phyloP scores from a whole-genome alignment of 2,888 invertebrate species.

The Notocelia uddmanniana region DNA sequence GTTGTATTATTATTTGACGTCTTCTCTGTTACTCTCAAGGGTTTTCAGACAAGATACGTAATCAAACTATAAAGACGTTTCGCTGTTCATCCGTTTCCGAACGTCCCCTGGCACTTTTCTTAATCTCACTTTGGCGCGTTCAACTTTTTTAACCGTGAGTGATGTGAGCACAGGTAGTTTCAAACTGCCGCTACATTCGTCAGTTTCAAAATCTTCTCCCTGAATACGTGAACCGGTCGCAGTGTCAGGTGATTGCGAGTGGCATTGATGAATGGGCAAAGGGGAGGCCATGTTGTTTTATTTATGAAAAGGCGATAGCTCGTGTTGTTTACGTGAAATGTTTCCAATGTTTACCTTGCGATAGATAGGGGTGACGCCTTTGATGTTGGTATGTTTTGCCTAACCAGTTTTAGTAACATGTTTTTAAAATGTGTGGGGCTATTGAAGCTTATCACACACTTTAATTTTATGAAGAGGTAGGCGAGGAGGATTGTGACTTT shows the following conservation, averaged over 20 bases:
- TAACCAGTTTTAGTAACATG: conserved; percentile 3
- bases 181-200: conserved; percentile 18
- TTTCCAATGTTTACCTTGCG: conserved; percentile 31
- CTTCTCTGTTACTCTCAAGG: too few relatives aligned
- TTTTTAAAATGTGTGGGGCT: not conserved
- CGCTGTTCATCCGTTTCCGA: conserved; percentile 1
- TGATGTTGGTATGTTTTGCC: conserved; percentile 23
- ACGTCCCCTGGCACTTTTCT: not conserved
- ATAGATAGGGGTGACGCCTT: conserved; percentile 31
- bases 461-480: too few relatives aligned
- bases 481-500: too few relatives aligned
- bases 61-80: too few relatives aligned
- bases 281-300: conserved; percentile 42
- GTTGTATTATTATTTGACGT: too few relatives aligned
- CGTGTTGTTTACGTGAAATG: conserved; percentile 26
- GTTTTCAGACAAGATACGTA: too few relatives aligned
- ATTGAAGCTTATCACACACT: not conserved
- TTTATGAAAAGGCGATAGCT: conserved; percentile 37
- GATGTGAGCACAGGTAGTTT: not conserved
- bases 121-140: not conserved
- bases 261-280: conserved; percentile 37
- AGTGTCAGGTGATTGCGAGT: conserved; percentile 30
- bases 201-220: conserved; percentile 16
- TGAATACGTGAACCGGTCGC: conserved; percentile 23
- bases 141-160: not conserved